Evolutionary conservation across 2,797 vertebrate species (phyloP), one percentile per base, ranked within the genome.

Genomic region (Pseudochromis fuscus): DNA sequence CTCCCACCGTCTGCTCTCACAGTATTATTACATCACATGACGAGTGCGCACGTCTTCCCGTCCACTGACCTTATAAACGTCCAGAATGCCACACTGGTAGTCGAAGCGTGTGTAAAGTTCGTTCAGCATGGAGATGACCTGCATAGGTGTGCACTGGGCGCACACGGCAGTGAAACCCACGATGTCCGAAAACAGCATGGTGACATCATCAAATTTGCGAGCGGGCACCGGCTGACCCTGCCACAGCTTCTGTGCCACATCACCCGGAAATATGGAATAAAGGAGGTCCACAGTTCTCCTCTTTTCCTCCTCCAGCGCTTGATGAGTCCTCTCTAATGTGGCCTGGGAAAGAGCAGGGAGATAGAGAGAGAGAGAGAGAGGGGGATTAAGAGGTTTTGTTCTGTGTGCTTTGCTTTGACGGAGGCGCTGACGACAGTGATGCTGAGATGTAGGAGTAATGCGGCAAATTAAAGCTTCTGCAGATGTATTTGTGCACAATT

Each of bases 51-150:
- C 7, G 30, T 27, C 11, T 60, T 38, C 67, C 24, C 19, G 30
- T 68, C 50, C n/a, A 83, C 87, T 76, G 42, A 99, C 98, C 97
- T 99, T 99, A 75, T 99, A 99, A 86, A 99, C 96, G 60, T 99
- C 98, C 82, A 99, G 94, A 75, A 97, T 96, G 55, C 98, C 98
- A 67, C 98, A 99, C 90, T 99, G 98, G 92, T 99, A 96, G 92
- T 99, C 98, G 52, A 99, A 99, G 72, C 96, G 95, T 0, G 98
- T 99, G 91, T 99, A 99, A 19, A 99, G 95, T 76, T 99, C 97
- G 0, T 99, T 99, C 82, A 99, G 93, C 98, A 99, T 99, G 90
- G 97, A 97, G 94, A 99, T 98, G 81, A 99, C 98, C 91, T 99
- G 98, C 97, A 99, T 98, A 58, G 98, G 98, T 0, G 98, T 99